Evolutionary conservation across 64 coral and sea anemone genomes (phyloP).

Genomic region (Actinia tenebrosa): DNA sequence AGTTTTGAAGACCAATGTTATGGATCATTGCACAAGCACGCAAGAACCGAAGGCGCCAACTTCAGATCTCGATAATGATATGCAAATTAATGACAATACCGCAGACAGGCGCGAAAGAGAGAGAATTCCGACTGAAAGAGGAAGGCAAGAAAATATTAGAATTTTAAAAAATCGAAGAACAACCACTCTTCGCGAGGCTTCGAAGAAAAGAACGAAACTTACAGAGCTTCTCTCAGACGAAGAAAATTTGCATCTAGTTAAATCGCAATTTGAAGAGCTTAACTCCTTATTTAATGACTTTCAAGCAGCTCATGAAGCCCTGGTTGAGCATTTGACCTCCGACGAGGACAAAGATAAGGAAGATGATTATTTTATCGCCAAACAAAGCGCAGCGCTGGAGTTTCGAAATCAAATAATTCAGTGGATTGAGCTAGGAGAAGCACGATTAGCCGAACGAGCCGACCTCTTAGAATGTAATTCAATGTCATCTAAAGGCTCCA

Average conservation of each 20-base stretch:
- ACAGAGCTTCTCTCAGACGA: not conserved
- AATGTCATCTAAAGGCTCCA: not conserved
- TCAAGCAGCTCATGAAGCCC: conserved; percentile 1
- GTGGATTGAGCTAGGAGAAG: not conserved
- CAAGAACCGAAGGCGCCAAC: not conserved
- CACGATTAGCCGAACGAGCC: not conserved
- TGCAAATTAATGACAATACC: not conserved
- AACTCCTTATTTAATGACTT: not conserved
- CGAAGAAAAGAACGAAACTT: not conserved
- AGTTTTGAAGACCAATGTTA: not conserved
- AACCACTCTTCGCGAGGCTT: not conserved
- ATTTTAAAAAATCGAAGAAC: conserved; percentile 17
- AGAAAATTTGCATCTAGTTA: conserved; percentile 11
- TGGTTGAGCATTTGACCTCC: not conserved
- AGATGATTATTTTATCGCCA: conserved; percentile 2
- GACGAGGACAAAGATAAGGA: not conserved
- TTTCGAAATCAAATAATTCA: conserved; percentile 16
- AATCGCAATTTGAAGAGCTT: not conserved
- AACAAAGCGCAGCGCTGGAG: conserved; percentile 2
- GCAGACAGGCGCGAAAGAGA: not conserved
- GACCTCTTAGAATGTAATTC: not conserved
- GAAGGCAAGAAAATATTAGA: not conserved
- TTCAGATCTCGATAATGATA: not conserved
- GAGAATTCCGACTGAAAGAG: not conserved
- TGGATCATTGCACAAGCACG: not conserved